Evolutionary conservation across 2,888 invertebrate species (phyloP), one percentile per base, ranked within the genome.

Genomic region (Drosophila pegasa): DNA sequence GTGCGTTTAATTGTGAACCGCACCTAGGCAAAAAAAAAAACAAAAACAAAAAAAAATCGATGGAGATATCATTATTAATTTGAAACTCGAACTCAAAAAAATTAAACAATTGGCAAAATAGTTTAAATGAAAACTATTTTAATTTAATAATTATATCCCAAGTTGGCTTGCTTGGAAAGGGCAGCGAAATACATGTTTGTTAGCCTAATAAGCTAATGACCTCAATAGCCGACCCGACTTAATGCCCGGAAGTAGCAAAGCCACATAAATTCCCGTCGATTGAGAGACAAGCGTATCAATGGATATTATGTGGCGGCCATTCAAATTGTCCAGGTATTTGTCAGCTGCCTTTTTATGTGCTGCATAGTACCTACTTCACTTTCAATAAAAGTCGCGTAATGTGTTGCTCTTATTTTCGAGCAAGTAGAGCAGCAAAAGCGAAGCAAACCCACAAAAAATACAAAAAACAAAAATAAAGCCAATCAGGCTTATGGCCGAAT

Each of bases 401-500:
- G 62, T 57, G 52, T 67, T 69, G 55, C 55, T 69, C 59, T 75
- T 67, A 55, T 71, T 64, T 67, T 62, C 20, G 35, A 77, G 52
- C 60, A 78, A 83, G 67, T 78, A 63, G 58, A 65, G 66, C 76
- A 65, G 66, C 61, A 63, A 74, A 73, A 68, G 71, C 60, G 25
- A 66, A 60, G 62, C 59, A 75, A 64, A 64, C 54, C 43, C 47
- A 62, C 45, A 63, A 64, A 73, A 47, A 43, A 38, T 43, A 62
- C 45, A 63, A 64, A 73, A 47, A 43, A 38, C 27, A 60, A 62
- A 79, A 68, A 70, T 58, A 65, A 63, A 82, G 56, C 75, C 85
- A 80, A 78, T 84, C 77, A 79, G 67, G 70, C 74, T 72, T 83
- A 79, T 85, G 79, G 66, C 76, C 71, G 82, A 85, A 81, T 85